Evolutionary conservation across 2,888 invertebrate genomes (phyloP), one percentile per base, ranked within the genome.

Genomic region (Cerastis leucographa): DNA sequence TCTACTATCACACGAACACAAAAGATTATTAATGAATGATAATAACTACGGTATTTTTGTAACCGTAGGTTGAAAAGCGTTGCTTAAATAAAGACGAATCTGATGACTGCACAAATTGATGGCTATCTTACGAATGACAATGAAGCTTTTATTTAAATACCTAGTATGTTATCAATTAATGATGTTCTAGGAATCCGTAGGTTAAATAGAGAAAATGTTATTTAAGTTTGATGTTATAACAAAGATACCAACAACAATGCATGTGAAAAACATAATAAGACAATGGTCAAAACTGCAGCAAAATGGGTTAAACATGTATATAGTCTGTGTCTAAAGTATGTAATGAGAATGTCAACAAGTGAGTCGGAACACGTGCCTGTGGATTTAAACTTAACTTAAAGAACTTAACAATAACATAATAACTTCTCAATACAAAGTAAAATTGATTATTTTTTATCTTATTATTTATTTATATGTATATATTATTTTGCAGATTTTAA

Each of bases 171-270:
- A n/a, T 25, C 17, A 54, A 76, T 44, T 46, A 54, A 46, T 54
- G 46, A 40, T 4, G 51, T 64, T 77, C 54, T 64, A 49, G 77
- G 77, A 78, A 54, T 71, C 62, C 51, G 29, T 25, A 49, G 22
- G 46, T 25, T 14, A 2, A 68, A 59, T 25, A 35, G 25, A 54
- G 5, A 42, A 19, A 11, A 14, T 22, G 59, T 74, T 59, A 3
- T 42, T 42, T 42, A 17, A 22, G 11, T 61, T 61, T 35, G 11
- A 19, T 54, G 4, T 1, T 54, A 5, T 54, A 54, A 54, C n/a
- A n/a, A 35, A 51, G 54, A 5, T 22, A 54, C 12, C 54, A 54
- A 54, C 54, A n/a, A n/a, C 54, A 54, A 56, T 25, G 64, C 35
- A 44, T 35, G 6, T 11, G 54, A 54, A 54, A 54, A 44, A 11